phyloP scores from a whole-genome alignment of 92 coral and sea anemone species.

The Bergia sp. region DNA sequence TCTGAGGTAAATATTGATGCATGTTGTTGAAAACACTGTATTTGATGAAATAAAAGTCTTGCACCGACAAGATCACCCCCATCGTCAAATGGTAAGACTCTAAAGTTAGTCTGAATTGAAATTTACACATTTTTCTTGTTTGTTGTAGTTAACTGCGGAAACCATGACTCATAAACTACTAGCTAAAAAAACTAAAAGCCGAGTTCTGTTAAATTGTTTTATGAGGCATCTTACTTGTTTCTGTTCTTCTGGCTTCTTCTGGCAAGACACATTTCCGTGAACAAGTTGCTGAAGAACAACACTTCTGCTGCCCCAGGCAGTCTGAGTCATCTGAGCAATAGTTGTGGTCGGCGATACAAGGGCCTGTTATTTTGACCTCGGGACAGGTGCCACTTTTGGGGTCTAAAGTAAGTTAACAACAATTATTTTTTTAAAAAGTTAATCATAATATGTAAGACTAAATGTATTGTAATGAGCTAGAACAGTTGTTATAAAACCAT shows the following conservation, averaged over 20 bases:
- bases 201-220: background rate
- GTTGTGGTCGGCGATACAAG: constrained; percentile 17
- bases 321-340: background rate
- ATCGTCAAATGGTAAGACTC: too few relatives aligned
- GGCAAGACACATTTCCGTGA: constrained; percentile 30
- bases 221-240: constrained; percentile 3
- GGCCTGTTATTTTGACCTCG: constrained; percentile 14
- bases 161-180: background rate
- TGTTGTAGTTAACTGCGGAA: background rate
- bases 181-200: too few relatives aligned
- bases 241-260: constrained; percentile 3
- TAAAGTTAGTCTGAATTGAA: background rate
- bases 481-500: background rate
- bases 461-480: background rate
- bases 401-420: background rate
- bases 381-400: constrained; percentile 25
- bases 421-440: background rate
- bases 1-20: too few relatives aligned
- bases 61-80: too few relatives aligned
- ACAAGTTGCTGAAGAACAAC: constrained; percentile 11
- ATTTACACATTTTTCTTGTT: too few relatives aligned
- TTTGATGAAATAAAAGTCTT: too few relatives aligned
- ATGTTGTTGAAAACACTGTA: too few relatives aligned
- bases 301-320: constrained; percentile 29
- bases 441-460: background rate